phyloP scores from a whole-genome alignment of 1,140 invertebrate species.

The Aphelinus certus region DNA sequence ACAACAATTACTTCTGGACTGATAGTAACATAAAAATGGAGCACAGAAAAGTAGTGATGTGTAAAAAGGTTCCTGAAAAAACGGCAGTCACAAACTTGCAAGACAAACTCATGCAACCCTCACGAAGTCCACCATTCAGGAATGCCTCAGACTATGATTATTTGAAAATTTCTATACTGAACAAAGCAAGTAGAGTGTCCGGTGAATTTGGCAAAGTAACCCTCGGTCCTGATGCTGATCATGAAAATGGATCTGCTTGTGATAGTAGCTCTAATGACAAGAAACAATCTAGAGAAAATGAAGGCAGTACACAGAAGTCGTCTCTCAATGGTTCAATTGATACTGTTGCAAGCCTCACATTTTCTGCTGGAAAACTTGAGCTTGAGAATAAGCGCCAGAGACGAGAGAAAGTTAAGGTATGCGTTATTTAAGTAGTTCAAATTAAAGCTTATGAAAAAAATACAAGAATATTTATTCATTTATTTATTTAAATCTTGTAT shows the following conservation, averaged over 20 bases:
- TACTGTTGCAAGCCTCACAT: slow-evolving; percentile 42
- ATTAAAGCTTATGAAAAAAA: slow-evolving; percentile 4
- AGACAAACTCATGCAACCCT: neutral
- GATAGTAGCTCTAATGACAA: slow-evolving; percentile 35
- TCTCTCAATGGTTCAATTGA: too few species aligned
- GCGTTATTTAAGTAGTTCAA: slow-evolving; percentile 22
- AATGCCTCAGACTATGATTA: slow-evolving; percentile 35
- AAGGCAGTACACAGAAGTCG: neutral
- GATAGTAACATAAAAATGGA: too few species aligned
- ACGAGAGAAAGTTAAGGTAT: slow-evolving; percentile 56
- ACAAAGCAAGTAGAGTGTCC: slow-evolving; percentile 56
- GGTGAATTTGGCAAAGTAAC: slow-evolving; percentile 52
- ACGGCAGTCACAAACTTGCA: slow-evolving; percentile 48
- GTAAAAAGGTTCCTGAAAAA: neutral
- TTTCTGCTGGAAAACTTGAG: slow-evolving; percentile 58
- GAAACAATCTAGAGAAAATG: slow-evolving; percentile 34
- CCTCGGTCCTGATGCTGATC: slow-evolving; percentile 53
- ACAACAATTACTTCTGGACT: too few species aligned
- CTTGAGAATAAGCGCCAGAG: slow-evolving; percentile 57
- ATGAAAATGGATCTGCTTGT: slow-evolving; percentile 48
- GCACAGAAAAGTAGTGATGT: neutral
- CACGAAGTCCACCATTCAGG: neutral
- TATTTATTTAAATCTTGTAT: too few species aligned
- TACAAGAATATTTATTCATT: too few species aligned
- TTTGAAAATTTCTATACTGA: slow-evolving; percentile 59